Evolutionary conservation across 2,888 invertebrate genomes (phyloP), one percentile per base, ranked within the genome.

Genomic region (Antheraea yamamai): DNA sequence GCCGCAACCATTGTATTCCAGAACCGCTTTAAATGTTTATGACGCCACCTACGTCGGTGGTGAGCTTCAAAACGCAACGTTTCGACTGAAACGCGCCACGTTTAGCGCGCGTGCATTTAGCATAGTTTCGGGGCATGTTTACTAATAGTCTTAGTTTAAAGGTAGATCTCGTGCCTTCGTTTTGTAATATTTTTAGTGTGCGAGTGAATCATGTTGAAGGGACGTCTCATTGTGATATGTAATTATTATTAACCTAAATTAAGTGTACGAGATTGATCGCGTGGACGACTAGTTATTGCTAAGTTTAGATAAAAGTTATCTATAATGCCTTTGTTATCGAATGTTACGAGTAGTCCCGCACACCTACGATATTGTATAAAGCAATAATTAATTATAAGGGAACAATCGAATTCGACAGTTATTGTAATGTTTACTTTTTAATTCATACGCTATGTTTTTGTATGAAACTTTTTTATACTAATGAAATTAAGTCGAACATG

Each of bases 161-260:
- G 91, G 87, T 91, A 91, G 94, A 93, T 93, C 93, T 94, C 94
- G 94, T 94, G 94, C 94, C 94, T 95, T 94, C 90, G 91, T 92
- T 92, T 91, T 91, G 87, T 91, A 91, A 88, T 90, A 89, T 88
- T 88, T 90, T 89, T 87, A 30, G 90, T 90, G 89, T 93, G 93
- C 89, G 91, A 91, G 91, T 92, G 91, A 89, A 88, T 89, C 87
- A 85, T 89, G 90, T 90, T 89, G 90, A 91, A 91, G 91, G 91
- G 92, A 93, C 91, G 93, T 93, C 93, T 93, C 94, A 94, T 93
- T 95, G 94, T 95, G 94, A 95, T 95, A 95, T 95, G 93, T 95
- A 94, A 95, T 94, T 95, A 94, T 92, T 93, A 92, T 92, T 88
- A 92, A 92, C 92, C 94, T 94, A 94, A 94, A 93, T 93, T 94